phyloP scores from a whole-genome alignment of 2,888 invertebrate species.

The Parapristionchus giblindavisi region DNA sequence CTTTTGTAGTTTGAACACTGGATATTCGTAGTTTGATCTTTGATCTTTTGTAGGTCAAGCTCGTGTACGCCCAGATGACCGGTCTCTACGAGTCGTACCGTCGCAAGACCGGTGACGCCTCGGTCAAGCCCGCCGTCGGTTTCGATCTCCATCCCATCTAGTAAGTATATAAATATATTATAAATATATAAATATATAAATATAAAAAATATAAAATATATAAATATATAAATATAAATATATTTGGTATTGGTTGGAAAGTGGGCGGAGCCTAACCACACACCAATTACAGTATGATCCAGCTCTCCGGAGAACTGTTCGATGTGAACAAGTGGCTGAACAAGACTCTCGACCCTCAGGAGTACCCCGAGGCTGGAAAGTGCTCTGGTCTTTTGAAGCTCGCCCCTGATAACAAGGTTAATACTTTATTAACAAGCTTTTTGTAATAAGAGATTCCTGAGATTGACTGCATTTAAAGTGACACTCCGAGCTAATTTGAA shows the following conservation, averaged over 20 bases:
- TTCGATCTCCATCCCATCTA: conserved; percentile 62
- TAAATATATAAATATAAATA: too few relatives aligned
- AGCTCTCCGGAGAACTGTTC: conserved; percentile 66
- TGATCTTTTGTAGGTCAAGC: conserved; percentile 56
- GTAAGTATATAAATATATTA: conserved; percentile 42
- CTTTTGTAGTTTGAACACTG: neutral
- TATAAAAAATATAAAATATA: too few relatives aligned
- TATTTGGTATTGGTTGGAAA: too few relatives aligned
- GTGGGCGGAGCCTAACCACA: too few relatives aligned
- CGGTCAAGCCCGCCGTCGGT: conserved; percentile 58
- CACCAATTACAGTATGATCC: conserved; percentile 59
- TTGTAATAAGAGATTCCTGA: too few relatives aligned
- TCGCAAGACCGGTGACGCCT: conserved; percentile 42
- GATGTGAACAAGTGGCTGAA: conserved; percentile 65
- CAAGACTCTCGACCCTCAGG: conserved; percentile 58
- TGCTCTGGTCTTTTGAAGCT: conserved; percentile 67
- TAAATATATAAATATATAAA: too few relatives aligned
- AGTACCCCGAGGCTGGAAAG: conserved; percentile 57
- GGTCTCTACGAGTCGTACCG: conserved; percentile 64
- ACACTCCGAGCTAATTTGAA: neutral
- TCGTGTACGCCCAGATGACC: conserved; percentile 67
- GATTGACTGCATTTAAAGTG: too few relatives aligned
- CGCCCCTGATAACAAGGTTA: conserved; percentile 56
- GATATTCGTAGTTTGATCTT: neutral
- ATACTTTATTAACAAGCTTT: too few relatives aligned